phyloP scores from a whole-genome alignment of 2,888 invertebrate genomes.

The Brenthis ino region DNA sequence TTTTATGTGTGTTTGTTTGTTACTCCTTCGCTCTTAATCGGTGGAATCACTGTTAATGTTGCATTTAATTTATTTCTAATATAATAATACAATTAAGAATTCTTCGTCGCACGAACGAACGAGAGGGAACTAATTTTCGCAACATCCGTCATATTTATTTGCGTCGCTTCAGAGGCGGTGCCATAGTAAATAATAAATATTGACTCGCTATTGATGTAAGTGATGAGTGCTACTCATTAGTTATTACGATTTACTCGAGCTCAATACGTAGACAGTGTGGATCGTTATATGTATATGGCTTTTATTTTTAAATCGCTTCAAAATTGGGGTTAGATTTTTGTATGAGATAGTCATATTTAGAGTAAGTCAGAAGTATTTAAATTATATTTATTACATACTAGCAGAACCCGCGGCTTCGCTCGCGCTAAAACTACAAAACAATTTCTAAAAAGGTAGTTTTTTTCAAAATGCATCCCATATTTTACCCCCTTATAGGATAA shows the following conservation, averaged over 20 bases:
- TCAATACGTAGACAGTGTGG: conserved; percentile 17
- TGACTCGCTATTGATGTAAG: conserved; percentile 43
- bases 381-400: no score
- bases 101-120: conserved; percentile 12
- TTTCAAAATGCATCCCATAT: no score
- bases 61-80: not conserved
- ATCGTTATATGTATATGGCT: not conserved
- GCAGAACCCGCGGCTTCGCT: no score
- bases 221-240: conserved; percentile 44
- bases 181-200: conserved; percentile 46
- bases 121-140: conserved; percentile 25
- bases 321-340: not conserved
- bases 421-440: no score
- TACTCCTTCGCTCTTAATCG: no score
- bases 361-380: no score
- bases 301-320: conserved; percentile 5
- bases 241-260: conserved; percentile 33
- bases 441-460: no score
- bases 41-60: not conserved
- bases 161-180: conserved; percentile 41
- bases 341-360: not conserved
- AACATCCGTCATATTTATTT: conserved; percentile 40
- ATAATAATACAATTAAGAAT: not conserved
- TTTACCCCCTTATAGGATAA: no score
- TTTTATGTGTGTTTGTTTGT: no score